Evolutionary conservation across 2,113 vertebrate genomes (phyloP).

Genomic region (Sigmodon hispidus): DNA sequence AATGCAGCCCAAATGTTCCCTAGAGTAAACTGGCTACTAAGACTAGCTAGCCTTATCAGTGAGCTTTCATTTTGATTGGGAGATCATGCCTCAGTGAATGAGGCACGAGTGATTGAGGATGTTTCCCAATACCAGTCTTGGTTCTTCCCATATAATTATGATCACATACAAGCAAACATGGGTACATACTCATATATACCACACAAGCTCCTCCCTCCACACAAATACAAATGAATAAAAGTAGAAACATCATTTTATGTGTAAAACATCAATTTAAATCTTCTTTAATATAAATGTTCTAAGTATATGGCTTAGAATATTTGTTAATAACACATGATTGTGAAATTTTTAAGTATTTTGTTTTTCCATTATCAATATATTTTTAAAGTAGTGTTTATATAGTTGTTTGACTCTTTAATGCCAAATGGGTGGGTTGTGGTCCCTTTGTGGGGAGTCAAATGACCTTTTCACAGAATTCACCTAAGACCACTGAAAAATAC

Average conservation of each 20-base stretch:
- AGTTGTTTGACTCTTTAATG: slow-evolving; percentile 56
- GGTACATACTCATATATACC: neutral
- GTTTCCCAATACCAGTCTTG: neutral
- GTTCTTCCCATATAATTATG: neutral
- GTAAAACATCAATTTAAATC: neutral
- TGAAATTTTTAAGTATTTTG: neutral
- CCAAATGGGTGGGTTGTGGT: no score
- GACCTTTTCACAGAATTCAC: neutral
- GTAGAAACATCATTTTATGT: neutral
- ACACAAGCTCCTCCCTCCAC: no score
- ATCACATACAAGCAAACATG: neutral
- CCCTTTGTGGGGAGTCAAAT: neutral
- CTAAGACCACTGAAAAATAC: neutral
- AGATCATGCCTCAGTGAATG: neutral
- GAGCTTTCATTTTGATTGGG: neutral
- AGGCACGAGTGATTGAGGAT: neutral
- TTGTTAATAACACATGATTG: neutral
- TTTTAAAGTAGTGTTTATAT: slow-evolving; percentile 1
- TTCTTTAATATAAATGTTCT: neutral
- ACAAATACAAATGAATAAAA: neutral
- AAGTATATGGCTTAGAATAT: slow-evolving; percentile 6
- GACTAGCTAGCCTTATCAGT: neutral
- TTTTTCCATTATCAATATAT: slow-evolving; percentile 41
- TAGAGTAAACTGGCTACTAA: neutral
- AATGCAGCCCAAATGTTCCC: neutral